Conservation (phyloP, 2,888 invertebrate species). For the Monoplex corrugatus region DNA sequence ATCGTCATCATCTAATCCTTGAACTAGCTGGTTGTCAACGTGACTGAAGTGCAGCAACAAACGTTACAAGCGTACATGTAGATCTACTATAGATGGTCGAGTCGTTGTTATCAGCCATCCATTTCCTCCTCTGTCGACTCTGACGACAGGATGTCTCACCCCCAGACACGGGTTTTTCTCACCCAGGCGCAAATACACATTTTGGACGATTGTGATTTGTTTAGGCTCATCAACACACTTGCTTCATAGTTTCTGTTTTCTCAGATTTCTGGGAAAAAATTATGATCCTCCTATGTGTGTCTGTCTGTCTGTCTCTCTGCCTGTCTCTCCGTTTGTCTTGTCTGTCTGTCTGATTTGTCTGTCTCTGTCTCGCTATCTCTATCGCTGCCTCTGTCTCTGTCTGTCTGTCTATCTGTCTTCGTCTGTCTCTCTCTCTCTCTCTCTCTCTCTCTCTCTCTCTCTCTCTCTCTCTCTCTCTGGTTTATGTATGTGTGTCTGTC, state of each 20-base stretch:
- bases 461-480: neutral
- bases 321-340: neutral
- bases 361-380: neutral
- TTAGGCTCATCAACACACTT: neutral
- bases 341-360: neutral
- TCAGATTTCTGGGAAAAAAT: neutral
- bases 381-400: neutral
- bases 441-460: constrained; percentile 12
- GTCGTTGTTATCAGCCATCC: too few relatives aligned
- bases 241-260: neutral
- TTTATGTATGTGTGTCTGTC: neutral
- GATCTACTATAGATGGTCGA: too few relatives aligned
- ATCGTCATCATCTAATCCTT: too few relatives aligned
- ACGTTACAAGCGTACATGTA: too few relatives aligned
- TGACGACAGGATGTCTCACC: too few relatives aligned
- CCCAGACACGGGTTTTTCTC: too few relatives aligned
- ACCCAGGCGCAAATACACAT: too few relatives aligned
- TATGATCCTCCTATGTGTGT: neutral
- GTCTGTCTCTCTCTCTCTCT: constrained; percentile 17
- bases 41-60: too few relatives aligned
- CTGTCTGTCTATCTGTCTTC: neutral
- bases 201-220: neutral
- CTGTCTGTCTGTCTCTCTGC: neutral
- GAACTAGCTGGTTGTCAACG: too few relatives aligned
- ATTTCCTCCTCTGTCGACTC: too few relatives aligned